Conservation (phyloP, 2,113 vertebrate species). For the Dermatemys mawii region DNA sequence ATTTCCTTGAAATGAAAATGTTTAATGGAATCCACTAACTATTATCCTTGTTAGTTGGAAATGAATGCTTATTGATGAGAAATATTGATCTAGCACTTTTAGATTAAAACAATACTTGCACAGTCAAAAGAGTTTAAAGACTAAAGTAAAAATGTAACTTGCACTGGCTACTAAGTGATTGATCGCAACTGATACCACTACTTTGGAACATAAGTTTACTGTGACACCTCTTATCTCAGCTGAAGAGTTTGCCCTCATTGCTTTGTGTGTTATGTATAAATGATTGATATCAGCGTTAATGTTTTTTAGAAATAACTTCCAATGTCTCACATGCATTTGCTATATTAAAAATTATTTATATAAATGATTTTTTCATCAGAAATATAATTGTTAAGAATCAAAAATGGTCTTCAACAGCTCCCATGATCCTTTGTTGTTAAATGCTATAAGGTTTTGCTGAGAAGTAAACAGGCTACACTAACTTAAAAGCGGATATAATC, state of each 20-base stretch:
- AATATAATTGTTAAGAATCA: constrained; percentile 65
- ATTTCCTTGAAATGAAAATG: constrained; percentile 73
- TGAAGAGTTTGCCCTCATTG: constrained; percentile 80
- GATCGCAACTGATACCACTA: constrained; percentile 83
- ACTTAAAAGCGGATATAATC: constrained; percentile 23
- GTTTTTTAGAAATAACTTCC: constrained; percentile 77
- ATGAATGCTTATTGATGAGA: constrained; percentile 85
- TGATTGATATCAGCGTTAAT: constrained; percentile 79
- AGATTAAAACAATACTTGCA: constrained; percentile 83
- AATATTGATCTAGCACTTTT: constrained; percentile 81
- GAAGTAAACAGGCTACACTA: constrained; percentile 31
- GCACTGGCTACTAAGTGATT: constrained; percentile 82
- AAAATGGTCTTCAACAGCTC: constrained; percentile 55
- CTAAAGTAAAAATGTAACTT: constrained; percentile 82
- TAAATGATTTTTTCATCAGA: constrained; percentile 61
- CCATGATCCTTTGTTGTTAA: constrained; percentile 20
- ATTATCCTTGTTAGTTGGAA: constrained; percentile 81
- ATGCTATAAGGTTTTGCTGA: constrained; percentile 28
- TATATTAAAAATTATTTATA: constrained; percentile 69
- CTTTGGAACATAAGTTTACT: constrained; percentile 83
- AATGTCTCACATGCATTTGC: constrained; percentile 65
- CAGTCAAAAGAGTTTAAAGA: constrained; percentile 83
- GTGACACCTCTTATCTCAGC: constrained; percentile 86
- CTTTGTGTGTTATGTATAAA: constrained; percentile 79
- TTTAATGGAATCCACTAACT: constrained; percentile 74